phyloP scores from a whole-genome alignment of 2,888 invertebrate genomes.

The Caenorhabditis sulstoni region DNA sequence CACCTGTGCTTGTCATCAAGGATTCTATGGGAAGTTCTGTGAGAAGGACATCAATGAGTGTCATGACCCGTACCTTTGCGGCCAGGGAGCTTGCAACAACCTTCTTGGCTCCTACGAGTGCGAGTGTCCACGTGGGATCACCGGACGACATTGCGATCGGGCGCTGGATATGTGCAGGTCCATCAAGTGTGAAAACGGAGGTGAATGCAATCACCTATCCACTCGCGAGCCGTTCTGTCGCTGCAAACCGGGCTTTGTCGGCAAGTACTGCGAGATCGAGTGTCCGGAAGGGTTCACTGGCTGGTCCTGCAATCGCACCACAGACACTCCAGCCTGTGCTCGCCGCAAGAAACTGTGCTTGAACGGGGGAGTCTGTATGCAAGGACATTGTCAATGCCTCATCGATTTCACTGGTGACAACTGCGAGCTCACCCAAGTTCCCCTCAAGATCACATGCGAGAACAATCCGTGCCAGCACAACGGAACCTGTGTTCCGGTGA shows the following conservation, averaged over 20 bases:
- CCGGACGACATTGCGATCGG: slow-evolving; percentile 85
- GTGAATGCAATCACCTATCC: neutral
- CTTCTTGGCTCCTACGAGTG: slow-evolving; percentile 88
- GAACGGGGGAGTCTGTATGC: neutral
- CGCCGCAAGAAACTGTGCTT: neutral
- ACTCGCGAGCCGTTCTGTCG: neutral
- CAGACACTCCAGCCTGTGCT: neutral
- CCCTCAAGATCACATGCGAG: neutral
- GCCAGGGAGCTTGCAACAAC: slow-evolving; percentile 96
- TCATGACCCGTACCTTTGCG: slow-evolving; percentile 86
- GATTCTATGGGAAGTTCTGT: slow-evolving; percentile 88
- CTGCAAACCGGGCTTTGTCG: neutral
- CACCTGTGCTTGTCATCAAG: slow-evolving; percentile 93
- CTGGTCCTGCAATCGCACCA: neutral
- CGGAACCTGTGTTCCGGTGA: neutral
- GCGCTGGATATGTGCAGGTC: slow-evolving; percentile 91
- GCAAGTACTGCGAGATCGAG: neutral
- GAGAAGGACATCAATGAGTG: slow-evolving; percentile 88
- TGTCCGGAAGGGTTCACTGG: neutral
- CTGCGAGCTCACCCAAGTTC: slow-evolving; percentile 48
- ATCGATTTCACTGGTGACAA: slow-evolving; percentile 53
- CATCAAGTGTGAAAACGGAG: slow-evolving; percentile 3
- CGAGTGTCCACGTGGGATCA: slow-evolving; percentile 60
- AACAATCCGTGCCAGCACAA: neutral
- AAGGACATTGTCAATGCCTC: slow-evolving; percentile 60